Conservation (phyloP, 2,888 invertebrate genomes). For the Galerucella pusilla region DNA sequence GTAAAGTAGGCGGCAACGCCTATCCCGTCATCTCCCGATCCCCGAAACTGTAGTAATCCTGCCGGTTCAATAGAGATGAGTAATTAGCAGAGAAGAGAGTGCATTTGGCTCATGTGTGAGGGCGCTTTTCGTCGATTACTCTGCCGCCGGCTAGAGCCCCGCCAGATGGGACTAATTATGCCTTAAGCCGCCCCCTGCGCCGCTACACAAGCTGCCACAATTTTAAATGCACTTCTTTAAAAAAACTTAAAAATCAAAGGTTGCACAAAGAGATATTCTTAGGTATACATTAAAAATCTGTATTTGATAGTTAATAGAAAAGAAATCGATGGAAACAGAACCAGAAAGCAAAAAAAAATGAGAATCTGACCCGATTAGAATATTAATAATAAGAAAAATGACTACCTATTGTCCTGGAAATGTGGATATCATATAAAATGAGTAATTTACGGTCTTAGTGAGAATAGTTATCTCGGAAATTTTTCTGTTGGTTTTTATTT, state of each 20-base stretch:
- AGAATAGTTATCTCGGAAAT: too few species aligned
- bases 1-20: conserved; percentile 2
- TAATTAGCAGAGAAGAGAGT: conserved; percentile 56
- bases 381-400: too few species aligned
- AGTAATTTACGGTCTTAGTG: too few species aligned
- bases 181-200: conserved; percentile 61
- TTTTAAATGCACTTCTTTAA: conserved; percentile 8
- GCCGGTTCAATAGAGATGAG: conserved; percentile 62
- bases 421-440: too few species aligned
- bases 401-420: too few species aligned
- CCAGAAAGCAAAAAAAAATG: too few species aligned
- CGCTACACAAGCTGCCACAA: conserved; percentile 3
- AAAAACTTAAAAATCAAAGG: not conserved
- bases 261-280: not conserved
- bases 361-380: too few species aligned
- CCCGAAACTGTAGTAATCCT: conserved; percentile 52
- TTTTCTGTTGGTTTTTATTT: too few species aligned
- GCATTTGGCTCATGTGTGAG: conserved; percentile 65
- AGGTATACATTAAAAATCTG: too few species aligned
- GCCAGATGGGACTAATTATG: conserved; percentile 67
- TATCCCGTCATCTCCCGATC: conserved; percentile 9
- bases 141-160: conserved; percentile 61
- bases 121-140: conserved; percentile 65
- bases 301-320: too few species aligned
- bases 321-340: too few species aligned